Evolutionary conservation across 2,113 vertebrate genomes (phyloP), one percentile per base, ranked within the genome.

Genomic region (Pangasianodon gigas): DNA sequence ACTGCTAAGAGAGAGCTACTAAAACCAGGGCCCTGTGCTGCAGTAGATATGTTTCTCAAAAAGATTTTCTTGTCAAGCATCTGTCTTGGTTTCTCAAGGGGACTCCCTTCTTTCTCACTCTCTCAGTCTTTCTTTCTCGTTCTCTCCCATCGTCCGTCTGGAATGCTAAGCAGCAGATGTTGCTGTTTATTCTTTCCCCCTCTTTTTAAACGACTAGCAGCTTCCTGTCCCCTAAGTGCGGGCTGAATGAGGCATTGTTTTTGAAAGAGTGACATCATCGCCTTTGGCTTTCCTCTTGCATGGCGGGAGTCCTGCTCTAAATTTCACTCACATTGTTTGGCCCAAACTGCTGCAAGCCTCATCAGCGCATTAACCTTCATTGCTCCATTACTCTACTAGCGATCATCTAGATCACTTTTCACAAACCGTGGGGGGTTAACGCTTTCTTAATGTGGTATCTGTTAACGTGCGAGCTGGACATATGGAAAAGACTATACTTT

Each of bases 171-270:
- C 92, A 94, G 92, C 95, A 96, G 94, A 96, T 96, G 96, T 95
- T 95, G 94, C 95, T 92, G 92, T 94, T 95, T 93, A 91, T 90
- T 88, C 88, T 80, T 77, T 87, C 87, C 60, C 91, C 89, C 58
- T 83, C 67, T 71, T 90, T 88, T 89, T 93, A 94, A 94, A 92
- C 91, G 94, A 90, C 92, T 93, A 58, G 91, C 92, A 86, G 92
- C 93, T 96, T 96, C 96, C 96, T 96, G 95, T 90, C 94, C 94
- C 91, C 93, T 93, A 84, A 94, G 91, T 94, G 92, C 90, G 90
- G 90, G 75, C 92, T 95, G 95, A 96, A 95, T 95, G 95, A 95
- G 93, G 95, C 93, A 96, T 96, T 96, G 95, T 96, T 96, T 95
- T 92, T 86, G 71, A 81, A 91, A 92, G 92, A 89, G 93, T 96